phyloP scores from a whole-genome alignment of 2,797 vertebrate genomes.

The Malacoctenus gilli region DNA sequence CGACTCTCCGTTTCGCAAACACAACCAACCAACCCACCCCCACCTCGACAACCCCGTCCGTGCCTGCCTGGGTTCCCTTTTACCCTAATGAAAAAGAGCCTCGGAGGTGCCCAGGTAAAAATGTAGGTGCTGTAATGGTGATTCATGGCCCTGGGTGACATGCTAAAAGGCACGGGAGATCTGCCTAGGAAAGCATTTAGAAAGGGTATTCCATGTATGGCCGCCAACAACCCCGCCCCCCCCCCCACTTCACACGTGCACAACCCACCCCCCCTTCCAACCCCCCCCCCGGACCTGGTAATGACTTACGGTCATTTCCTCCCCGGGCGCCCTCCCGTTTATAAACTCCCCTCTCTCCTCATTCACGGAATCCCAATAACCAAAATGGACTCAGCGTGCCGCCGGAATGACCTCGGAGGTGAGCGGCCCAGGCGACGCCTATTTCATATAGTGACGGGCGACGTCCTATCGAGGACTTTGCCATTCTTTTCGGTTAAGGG shows the following conservation, averaged over 20 bases:
- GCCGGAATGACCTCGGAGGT: conserved; percentile 60
- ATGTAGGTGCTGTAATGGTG: conserved; percentile 66
- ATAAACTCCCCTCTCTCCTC: conserved; percentile 55
- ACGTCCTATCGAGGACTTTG: conserved; percentile 69
- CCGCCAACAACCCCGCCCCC: conserved; percentile 34
- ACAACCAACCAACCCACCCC: conserved; percentile 44
- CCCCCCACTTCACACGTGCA: conserved; percentile 19
- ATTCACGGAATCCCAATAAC: conserved; percentile 68
- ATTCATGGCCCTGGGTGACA: conserved; percentile 76
- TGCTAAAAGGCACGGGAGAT: conserved; percentile 73
- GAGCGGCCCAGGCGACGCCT: conserved; percentile 45
- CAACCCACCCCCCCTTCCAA: conserved; percentile 9
- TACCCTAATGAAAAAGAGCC: conserved; percentile 82
- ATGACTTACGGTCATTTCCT: conserved; percentile 56
- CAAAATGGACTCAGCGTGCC: conserved; percentile 61
- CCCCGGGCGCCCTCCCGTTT: conserved; percentile 48
- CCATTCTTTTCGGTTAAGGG: conserved; percentile 56
- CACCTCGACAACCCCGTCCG: conserved; percentile 32
- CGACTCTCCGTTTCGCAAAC: conserved; percentile 60
- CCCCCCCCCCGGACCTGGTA: conserved; percentile 27
- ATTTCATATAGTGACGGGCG: conserved; percentile 67
- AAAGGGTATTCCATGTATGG: conserved; percentile 64
- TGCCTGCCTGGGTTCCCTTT: conserved; percentile 70
- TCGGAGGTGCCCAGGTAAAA: conserved; percentile 72
- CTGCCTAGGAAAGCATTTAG: conserved; percentile 69